Evolutionary conservation across 2,888 invertebrate species (phyloP), one percentile per base, ranked within the genome.

Genomic region (Teleogryllus oceanicus): DNA sequence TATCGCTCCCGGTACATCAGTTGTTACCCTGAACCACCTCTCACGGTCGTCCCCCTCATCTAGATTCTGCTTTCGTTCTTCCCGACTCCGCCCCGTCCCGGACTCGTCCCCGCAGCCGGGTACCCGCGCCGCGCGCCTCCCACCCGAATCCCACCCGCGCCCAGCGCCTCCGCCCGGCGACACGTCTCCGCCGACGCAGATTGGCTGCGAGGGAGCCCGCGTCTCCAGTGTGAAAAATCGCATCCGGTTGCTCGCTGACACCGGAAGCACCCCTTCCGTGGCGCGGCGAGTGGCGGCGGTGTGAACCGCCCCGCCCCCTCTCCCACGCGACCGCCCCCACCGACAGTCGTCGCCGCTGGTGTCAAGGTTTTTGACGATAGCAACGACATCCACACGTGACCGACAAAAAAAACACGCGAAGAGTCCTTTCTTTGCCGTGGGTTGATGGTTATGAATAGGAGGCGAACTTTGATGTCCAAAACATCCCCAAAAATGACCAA

Each of bases 261-360:
- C 62, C 62, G 62, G 62, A 62, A 62, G 62, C n/a, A 62, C 62
- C 62, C 62, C 62, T 62, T 62, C 62, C 62, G 37, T 5, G 37
- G 37, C 37, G 37, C 37, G 37, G 37, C 37, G 37, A 37, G 37
- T 1, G 37, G 37, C 37, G 37, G 37, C 37, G 37, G 62, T 62
- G 62, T 62, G 62, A 62, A 62, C 62, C 62, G 62, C 62, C 62
- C 62, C 62, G 62, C 62, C 62, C n/a, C 62, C 62, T 62, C 62
- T 62, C 62, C 62, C 62, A 62, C 62, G 62, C 37, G 37, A 4
- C 62, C 62, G 16, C n/a, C n/a, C n/a, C 16, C n/a, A 13, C 13
- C 62, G 62, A 1, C 13, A 10, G 62, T 16, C 62, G 62, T 12
- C n/a, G 13, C 16, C 62, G 4, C 62, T 16, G 37, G 37, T 37